These are phyloP conservation scores for Reticulitermes lucifugus DNA, from an alignment of 2,888 invertebrate species.

Conservation along the genomic window DNA sequence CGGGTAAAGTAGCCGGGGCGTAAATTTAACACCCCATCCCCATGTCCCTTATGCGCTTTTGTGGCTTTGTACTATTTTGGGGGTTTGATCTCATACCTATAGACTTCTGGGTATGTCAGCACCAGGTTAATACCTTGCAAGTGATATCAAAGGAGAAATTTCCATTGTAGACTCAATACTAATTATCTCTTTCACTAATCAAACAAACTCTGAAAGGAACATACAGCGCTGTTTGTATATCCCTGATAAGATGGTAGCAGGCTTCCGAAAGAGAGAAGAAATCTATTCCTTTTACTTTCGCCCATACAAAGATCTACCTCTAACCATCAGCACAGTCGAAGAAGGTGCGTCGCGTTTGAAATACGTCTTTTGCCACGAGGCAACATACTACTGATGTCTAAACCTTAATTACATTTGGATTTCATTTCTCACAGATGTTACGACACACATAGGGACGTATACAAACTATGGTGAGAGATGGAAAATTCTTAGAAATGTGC, in stretches of 20 bases:
- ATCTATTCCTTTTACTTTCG: slow-evolving; percentile 27
- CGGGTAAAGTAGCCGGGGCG: too few species aligned
- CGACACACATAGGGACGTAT: not conserved
- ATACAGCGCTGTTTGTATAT: not conserved
- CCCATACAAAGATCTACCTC: slow-evolving; percentile 33
- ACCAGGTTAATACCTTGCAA: too few species aligned
- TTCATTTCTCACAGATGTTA: slow-evolving; percentile 23
- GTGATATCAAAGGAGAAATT: too few species aligned
- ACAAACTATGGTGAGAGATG: slow-evolving; percentile 26
- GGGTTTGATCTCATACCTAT: too few species aligned
- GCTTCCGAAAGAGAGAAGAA: slow-evolving; percentile 14
- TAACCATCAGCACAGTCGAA: slow-evolving; percentile 26
- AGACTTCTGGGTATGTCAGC: too few species aligned
- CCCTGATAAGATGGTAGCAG: slow-evolving; percentile 14
- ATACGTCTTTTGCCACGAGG: slow-evolving; percentile 23
- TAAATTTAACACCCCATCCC: too few species aligned
- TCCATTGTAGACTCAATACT: too few species aligned
- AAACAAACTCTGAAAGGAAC: too few species aligned
- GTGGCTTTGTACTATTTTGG: too few species aligned
- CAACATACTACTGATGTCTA: slow-evolving; percentile 16
- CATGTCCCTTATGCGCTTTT: too few species aligned
- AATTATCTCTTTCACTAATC: too few species aligned
- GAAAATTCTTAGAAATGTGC: slow-evolving; percentile 35
- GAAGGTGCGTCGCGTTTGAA: slow-evolving; percentile 32
- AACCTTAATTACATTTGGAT: slow-evolving; percentile 38